phyloP scores from a whole-genome alignment of 1,140 invertebrate genomes.

The Scylla paramamosain region DNA sequence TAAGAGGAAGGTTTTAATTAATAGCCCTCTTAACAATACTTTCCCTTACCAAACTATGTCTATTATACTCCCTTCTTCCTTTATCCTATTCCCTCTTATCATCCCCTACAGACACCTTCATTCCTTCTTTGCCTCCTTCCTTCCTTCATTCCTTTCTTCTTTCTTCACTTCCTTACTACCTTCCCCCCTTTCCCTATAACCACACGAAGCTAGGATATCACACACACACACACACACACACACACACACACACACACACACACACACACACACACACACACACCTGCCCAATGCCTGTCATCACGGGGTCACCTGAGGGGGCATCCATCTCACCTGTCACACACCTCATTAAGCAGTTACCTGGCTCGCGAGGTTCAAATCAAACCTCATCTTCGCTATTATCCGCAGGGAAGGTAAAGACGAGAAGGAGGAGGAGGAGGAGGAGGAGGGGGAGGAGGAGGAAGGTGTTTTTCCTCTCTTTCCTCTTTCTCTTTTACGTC shows the following conservation, averaged over 20 bases:
- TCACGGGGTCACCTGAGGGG: background rate
- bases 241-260: background rate
- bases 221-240: background rate
- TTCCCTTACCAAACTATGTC: no score
- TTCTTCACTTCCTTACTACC: background rate
- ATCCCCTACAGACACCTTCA: no score
- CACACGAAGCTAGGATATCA: background rate
- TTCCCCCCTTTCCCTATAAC: background rate
- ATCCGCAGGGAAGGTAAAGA: background rate
- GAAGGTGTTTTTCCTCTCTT: no score
- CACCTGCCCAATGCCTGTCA: background rate
- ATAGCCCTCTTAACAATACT: no score
- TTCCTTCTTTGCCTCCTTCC: no score
- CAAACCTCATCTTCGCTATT: background rate
- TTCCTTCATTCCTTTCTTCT: no score
- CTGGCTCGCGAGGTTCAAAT: background rate
- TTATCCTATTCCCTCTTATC: no score
- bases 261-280: constrained; percentile 9
- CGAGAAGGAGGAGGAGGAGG: background rate
- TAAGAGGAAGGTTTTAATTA: no score
- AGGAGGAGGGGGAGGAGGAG: background rate
- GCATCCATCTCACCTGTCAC: background rate
- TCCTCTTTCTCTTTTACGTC: no score
- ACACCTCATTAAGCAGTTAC: constrained; percentile 12
- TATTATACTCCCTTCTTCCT: no score